A percentile compares a stretch with the other conserved stretches of the same genome.
Evolutionary conservation across 1,140 invertebrate genomes (phyloP).

Genomic region (Monochamus saltuarius): DNA sequence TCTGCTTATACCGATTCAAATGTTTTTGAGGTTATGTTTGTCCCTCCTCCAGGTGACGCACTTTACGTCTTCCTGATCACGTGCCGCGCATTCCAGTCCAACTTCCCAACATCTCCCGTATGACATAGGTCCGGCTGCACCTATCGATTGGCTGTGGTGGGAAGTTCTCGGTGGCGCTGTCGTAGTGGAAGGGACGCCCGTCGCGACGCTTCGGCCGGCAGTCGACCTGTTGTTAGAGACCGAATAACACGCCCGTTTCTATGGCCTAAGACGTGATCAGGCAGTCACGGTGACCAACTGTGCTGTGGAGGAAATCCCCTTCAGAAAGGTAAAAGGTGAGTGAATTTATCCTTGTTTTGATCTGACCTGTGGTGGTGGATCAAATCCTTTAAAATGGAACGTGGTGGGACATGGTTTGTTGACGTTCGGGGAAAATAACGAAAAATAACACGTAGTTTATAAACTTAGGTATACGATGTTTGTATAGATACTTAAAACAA

Average conservation of each 20-base stretch:
- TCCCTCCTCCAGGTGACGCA: too few relatives aligned
- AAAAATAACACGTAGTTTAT: too few relatives aligned
- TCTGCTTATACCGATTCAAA: too few relatives aligned
- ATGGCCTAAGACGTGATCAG: conserved; percentile 28
- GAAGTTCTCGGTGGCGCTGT: conserved; percentile 12
- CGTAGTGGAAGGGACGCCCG: conserved; percentile 25
- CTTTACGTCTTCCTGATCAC: too few relatives aligned
- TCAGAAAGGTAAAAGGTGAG: background rate
- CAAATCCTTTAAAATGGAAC: too few relatives aligned
- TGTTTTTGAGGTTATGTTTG: too few relatives aligned
- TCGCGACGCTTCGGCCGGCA: conserved; percentile 22
- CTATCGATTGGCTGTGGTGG: conserved; percentile 16
- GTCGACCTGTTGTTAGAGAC: conserved; percentile 38
- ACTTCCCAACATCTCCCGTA: background rate
- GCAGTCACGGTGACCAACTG: conserved; percentile 1
- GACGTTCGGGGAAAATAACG: too few relatives aligned
- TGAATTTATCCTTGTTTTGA: background rate
- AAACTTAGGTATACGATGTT: too few relatives aligned
- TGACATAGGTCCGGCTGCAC: background rate
- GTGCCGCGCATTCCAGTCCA: background rate
- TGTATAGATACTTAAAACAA: too few relatives aligned
- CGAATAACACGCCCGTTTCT: conserved; percentile 18
- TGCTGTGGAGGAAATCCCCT: background rate
- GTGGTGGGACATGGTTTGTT: too few relatives aligned
- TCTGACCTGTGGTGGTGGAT: background rate